A percentile compares a stretch with the other conserved stretches of the same genome.
Conservation (phyloP, 1,140 invertebrate genomes). For the Coptotermes formosanus region DNA sequence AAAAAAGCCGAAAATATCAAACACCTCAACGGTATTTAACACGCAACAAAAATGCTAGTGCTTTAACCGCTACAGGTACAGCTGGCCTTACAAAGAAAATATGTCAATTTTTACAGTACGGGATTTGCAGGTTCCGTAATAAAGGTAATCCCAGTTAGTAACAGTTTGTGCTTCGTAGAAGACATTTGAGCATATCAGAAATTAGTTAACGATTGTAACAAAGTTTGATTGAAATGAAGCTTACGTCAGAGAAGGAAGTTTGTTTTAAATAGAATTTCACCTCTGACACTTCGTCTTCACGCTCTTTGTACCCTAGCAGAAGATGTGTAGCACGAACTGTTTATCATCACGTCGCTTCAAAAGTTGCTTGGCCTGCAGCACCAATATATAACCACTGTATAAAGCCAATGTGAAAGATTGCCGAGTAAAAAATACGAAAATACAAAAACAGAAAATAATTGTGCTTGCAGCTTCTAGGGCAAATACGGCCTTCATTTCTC, state of each 20-base stretch:
- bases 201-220: too few species aligned
- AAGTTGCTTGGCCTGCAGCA: not conserved
- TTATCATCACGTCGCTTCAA: not conserved
- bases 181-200: too few species aligned
- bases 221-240: too few species aligned
- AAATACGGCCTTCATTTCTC: not conserved
- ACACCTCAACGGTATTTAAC: too few species aligned
- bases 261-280: not conserved
- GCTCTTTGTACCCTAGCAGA: not conserved
- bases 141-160: too few species aligned
- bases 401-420: not conserved
- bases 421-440: not conserved
- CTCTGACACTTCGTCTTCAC: not conserved
- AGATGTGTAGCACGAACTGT: not conserved
- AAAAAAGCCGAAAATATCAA: too few species aligned
- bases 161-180: too few species aligned
- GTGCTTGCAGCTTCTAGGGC: not conserved
- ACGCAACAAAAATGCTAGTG: too few species aligned
- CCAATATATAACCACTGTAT: not conserved
- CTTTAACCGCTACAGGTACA: too few species aligned
- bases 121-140: too few species aligned
- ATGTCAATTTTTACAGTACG: too few species aligned
- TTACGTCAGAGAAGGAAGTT: not conserved
- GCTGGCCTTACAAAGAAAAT: too few species aligned
- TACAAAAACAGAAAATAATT: not conserved